Evolutionary conservation across 2,888 invertebrate species (phyloP).

Genomic region (Pycnomerus fuliginosus): DNA sequence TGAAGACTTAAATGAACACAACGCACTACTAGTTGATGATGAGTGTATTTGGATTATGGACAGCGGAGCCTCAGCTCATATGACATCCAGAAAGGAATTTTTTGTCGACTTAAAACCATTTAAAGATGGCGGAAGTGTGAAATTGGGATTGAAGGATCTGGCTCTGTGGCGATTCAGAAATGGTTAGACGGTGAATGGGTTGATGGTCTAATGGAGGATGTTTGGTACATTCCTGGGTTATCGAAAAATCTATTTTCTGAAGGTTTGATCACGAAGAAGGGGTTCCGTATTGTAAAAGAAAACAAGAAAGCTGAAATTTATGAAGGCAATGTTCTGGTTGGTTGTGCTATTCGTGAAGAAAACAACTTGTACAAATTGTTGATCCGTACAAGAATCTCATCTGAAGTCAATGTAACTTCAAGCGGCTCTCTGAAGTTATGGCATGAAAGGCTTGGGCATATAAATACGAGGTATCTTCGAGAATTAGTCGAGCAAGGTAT

Average conservation of each 20-base stretch:
- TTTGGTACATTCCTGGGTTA: constrained; percentile 40
- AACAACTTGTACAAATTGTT: constrained; percentile 33
- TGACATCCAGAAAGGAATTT: too few species aligned
- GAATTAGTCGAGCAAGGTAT: constrained; percentile 2
- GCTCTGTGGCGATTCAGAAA: constrained; percentile 30
- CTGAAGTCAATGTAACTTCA: too few species aligned
- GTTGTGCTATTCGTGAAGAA: constrained; percentile 21
- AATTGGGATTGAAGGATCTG: constrained; percentile 31
- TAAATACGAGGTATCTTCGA: constrained; percentile 5
- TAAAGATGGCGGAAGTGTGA: constrained; percentile 7
- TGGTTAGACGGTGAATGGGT: constrained; percentile 32
- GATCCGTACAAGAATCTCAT: constrained; percentile 19
- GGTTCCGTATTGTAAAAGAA: constrained; percentile 34
- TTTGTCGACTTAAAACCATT: too few species aligned
- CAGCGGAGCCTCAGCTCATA: constrained; percentile 35
- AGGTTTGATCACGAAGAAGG: constrained; percentile 34
- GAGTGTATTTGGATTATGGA: constrained; percentile 31
- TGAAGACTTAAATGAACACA: too few species aligned
- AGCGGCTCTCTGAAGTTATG: constrained; percentile 6
- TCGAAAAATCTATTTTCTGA: constrained; percentile 44
- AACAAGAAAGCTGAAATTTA: constrained; percentile 23
- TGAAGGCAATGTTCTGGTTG: constrained; percentile 18
- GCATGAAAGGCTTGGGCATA: constrained; percentile 19
- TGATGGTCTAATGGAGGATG: constrained; percentile 26
- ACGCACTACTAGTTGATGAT: too few species aligned